These are phyloP conservation scores for Okapia johnstoni DNA, from an alignment of 2,113 vertebrate species.

Conservation along the genomic window DNA sequence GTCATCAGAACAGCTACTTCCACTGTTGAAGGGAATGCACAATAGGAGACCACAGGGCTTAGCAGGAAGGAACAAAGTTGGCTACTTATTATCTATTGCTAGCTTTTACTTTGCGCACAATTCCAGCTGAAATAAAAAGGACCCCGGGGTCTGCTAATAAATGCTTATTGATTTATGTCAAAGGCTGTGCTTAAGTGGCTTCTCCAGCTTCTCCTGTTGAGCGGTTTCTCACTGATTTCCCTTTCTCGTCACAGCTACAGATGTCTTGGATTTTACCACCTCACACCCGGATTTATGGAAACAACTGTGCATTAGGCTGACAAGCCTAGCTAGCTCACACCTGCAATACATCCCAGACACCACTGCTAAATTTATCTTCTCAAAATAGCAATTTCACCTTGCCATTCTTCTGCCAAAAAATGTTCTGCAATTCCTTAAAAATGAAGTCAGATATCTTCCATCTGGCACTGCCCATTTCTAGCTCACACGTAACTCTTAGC, in stretches of 20 bases:
- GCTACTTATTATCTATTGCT: not conserved
- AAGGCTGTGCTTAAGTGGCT: not conserved
- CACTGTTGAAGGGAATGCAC: not conserved
- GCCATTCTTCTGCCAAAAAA: not conserved
- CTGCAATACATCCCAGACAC: not conserved
- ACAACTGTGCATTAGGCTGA: not conserved
- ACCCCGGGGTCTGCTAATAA: not conserved
- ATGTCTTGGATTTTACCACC: not conserved
- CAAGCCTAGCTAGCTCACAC: not conserved
- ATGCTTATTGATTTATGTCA: not conserved
- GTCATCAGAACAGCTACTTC: not conserved
- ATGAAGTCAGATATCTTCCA: not conserved
- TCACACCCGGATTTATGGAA: not conserved
- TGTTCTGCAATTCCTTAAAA: not conserved
- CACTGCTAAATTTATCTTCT: not conserved
- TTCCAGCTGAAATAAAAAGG: not conserved
- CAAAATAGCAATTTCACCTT: not conserved
- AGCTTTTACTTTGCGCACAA: not conserved
- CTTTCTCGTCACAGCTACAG: not conserved
- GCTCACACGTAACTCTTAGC: not conserved
- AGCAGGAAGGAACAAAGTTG: not conserved
- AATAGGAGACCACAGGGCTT: not conserved
- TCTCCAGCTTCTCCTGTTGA: not conserved
- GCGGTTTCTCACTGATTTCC: not conserved
- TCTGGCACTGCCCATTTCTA: not conserved